Evolutionary conservation across 2,888 invertebrate genomes (phyloP).

Genomic region (Disparrhopalites patrizii): DNA sequence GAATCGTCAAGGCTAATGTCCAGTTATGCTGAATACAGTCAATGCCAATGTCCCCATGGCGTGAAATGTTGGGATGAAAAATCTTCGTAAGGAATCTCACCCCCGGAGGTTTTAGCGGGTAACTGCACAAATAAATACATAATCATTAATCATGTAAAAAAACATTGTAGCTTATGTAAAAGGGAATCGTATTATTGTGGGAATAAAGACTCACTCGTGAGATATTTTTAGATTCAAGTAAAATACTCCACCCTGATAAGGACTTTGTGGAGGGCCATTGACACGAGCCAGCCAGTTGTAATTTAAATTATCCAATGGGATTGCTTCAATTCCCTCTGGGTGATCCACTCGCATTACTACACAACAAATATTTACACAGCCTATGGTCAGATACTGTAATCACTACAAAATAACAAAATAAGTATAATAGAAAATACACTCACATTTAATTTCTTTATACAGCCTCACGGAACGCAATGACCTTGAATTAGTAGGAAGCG

Average conservation of each 20-base stretch:
- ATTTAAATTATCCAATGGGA: slow-evolving; percentile 71
- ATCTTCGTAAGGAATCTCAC: slow-evolving; percentile 90
- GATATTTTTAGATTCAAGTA: slow-evolving; percentile 87
- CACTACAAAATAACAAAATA: neutral
- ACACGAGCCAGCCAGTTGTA: slow-evolving; percentile 94
- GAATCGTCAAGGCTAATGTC: slow-evolving; percentile 88
- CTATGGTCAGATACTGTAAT: neutral
- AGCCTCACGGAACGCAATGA: slow-evolving; percentile 42
- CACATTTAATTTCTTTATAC: slow-evolving; percentile 47
- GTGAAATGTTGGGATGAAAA: slow-evolving; percentile 88
- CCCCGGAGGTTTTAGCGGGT: slow-evolving; percentile 87
- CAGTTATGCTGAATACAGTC: slow-evolving; percentile 95
- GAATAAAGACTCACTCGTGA: slow-evolving; percentile 60
- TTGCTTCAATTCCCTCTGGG: slow-evolving; percentile 78
- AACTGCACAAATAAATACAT: slow-evolving; percentile 54
- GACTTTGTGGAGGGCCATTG: slow-evolving; percentile 84
- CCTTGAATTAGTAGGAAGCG: slow-evolving; percentile 26
- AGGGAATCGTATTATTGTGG: neutral
- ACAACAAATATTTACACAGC: neutral
- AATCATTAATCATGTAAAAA: slow-evolving; percentile 6
- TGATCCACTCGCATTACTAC: slow-evolving; percentile 61
- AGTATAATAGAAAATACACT: slow-evolving; percentile 14
- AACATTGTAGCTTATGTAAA: neutral
- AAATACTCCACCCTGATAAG: slow-evolving; percentile 91
- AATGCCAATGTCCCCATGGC: slow-evolving; percentile 92